Conservation (phyloP, 2,797 vertebrate species). For the Myiotriccus ornatus region DNA sequence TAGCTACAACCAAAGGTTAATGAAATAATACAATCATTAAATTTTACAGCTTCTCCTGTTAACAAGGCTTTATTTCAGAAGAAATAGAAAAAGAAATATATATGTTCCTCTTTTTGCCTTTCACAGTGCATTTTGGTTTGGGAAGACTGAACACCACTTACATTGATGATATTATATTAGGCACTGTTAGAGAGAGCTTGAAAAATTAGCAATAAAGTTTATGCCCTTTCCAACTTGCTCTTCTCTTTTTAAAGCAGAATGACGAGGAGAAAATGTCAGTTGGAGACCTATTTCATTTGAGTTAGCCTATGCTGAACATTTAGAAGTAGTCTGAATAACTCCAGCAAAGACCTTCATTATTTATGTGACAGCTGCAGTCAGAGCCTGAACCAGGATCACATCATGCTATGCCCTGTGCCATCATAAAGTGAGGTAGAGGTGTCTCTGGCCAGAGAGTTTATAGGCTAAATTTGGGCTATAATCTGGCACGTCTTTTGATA, state of each 20-base stretch:
- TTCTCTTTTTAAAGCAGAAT: background rate
- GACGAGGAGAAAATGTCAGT: background rate
- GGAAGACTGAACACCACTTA: background rate
- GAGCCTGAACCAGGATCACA: background rate
- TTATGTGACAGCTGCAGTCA: background rate
- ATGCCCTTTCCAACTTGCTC: background rate
- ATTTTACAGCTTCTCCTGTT: background rate
- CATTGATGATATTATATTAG: background rate
- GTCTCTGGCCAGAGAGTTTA: background rate
- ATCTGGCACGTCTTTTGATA: background rate
- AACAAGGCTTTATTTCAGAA: background rate
- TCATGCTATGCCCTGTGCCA: background rate
- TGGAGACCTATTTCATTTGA: background rate
- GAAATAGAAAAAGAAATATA: background rate
- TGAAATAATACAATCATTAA: background rate
- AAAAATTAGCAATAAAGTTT: background rate
- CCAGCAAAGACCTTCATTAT: background rate
- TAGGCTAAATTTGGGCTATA: background rate
- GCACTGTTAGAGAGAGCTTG: background rate
- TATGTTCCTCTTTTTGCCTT: background rate
- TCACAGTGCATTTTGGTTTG: background rate
- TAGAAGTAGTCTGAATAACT: background rate
- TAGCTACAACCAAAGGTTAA: background rate
- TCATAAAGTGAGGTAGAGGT: background rate
- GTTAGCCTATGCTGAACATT: background rate